A percentile compares a stretch with the other conserved stretches of the same genome.
Conservation (phyloP, 2,113 vertebrate species). For the Ranitomeya imitator region DNA sequence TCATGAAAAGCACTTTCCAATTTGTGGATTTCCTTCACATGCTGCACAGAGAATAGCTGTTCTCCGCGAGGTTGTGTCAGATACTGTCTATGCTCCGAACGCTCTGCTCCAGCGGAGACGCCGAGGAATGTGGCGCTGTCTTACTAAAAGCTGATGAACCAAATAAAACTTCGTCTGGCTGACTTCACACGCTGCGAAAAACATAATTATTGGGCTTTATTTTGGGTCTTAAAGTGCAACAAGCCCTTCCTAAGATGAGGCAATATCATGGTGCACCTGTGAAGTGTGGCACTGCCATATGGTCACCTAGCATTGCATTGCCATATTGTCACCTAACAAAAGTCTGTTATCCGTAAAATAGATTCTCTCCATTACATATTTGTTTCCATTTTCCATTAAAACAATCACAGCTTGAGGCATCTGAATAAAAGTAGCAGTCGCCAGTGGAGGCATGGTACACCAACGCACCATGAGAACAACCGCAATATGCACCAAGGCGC, state of each 20-base stretch:
- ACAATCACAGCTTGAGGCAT: no score
- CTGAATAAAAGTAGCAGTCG: no score
- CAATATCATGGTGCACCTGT: no score
- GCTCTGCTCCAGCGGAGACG: neutral
- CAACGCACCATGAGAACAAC: no score
- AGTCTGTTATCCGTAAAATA: no score
- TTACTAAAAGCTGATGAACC: neutral
- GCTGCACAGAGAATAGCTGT: neutral
- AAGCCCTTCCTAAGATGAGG: neutral
- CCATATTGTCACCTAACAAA: no score
- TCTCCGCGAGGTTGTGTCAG: neutral
- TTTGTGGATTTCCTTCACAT: constrained; percentile 17
- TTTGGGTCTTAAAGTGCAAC: neutral
- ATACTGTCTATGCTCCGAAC: neutral
- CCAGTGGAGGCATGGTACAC: no score
- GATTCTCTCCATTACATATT: no score
- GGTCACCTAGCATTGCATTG: no score
- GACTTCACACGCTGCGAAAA: neutral
- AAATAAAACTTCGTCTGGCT: neutral
- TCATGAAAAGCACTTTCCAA: neutral
- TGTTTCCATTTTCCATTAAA: no score
- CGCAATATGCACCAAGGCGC: no score
- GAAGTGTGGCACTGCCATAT: no score
- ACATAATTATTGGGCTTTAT: neutral
- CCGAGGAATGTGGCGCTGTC: neutral